Percentiles rank a stretch among this genome's conserved stretches.
Conservation (phyloP, 2,797 vertebrate species). For the Melanotaenia maccullochi region DNA sequence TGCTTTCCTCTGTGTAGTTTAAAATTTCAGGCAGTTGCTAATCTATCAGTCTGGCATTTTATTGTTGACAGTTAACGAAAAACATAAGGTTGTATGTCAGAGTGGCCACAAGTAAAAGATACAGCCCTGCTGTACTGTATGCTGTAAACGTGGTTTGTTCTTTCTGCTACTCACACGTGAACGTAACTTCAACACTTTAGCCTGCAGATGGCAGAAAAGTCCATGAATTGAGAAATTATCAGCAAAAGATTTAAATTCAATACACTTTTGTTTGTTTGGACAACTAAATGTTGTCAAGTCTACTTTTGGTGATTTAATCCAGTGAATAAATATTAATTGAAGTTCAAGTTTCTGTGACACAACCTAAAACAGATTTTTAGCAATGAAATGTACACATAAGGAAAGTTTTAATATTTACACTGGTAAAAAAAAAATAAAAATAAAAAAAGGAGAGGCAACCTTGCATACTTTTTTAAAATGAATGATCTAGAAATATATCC, state of each 20-base stretch:
- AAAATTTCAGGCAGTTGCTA: not conserved
- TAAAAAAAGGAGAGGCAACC: not conserved
- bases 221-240: constrained; percentile 14
- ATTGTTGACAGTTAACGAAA: not conserved
- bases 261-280: not conserved
- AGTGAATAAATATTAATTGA: not conserved
- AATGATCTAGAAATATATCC: not conserved
- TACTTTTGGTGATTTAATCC: not conserved
- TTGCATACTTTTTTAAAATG: not conserved
- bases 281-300: not conserved
- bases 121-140: not conserved
- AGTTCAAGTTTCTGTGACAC: not conserved
- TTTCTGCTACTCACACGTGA: not conserved
- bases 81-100: not conserved
- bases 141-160: not conserved
- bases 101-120: not conserved
- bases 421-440: not conserved
- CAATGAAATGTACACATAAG: not conserved
- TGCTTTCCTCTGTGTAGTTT: not conserved
- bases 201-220: constrained; percentile 69
- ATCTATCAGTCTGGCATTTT: not conserved
- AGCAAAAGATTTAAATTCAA: not conserved
- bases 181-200: not conserved
- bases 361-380: not conserved
- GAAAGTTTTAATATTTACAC: not conserved